phyloP scores from a whole-genome alignment of 2,113 vertebrate species.

The Antidorcas marsupialis region DNA sequence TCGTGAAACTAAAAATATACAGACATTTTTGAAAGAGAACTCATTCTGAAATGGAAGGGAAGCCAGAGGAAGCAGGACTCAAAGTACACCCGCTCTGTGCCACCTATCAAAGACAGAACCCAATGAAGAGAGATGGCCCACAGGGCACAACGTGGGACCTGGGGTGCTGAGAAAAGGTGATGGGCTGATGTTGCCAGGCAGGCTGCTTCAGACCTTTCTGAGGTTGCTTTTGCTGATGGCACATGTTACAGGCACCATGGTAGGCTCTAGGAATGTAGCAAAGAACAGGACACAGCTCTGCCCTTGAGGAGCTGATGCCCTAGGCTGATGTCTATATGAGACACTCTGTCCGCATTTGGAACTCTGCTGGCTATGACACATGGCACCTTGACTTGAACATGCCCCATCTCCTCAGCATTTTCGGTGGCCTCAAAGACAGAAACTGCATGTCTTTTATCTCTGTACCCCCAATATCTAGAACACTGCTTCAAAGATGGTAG shows the following conservation, averaged over 20 bases:
- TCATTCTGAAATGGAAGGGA: constrained; percentile 22
- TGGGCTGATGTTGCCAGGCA: neutral
- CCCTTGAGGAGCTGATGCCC: neutral
- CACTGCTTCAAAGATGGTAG: neutral
- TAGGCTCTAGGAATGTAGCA: neutral
- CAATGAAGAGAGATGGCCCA: neutral
- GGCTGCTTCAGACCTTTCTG: neutral
- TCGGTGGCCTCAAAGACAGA: neutral
- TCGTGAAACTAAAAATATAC: constrained; percentile 25
- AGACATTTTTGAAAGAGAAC: neutral
- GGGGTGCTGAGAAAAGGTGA: neutral
- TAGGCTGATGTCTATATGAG: neutral
- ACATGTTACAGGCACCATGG: neutral
- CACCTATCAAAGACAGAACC: neutral
- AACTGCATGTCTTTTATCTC: neutral
- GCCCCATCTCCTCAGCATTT: neutral
- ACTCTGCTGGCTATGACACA: neutral
- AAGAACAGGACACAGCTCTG: neutral
- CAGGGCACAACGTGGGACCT: neutral
- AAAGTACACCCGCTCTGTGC: neutral
- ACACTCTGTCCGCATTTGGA: neutral
- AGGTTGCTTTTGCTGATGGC: neutral
- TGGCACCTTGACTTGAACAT: neutral
- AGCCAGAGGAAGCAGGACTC: neutral
- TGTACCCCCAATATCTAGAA: neutral